A percentile compares a stretch with the other conserved stretches of the same genome.
Conservation (phyloP, 2,888 invertebrate genomes). For the Adela reaumurella region DNA sequence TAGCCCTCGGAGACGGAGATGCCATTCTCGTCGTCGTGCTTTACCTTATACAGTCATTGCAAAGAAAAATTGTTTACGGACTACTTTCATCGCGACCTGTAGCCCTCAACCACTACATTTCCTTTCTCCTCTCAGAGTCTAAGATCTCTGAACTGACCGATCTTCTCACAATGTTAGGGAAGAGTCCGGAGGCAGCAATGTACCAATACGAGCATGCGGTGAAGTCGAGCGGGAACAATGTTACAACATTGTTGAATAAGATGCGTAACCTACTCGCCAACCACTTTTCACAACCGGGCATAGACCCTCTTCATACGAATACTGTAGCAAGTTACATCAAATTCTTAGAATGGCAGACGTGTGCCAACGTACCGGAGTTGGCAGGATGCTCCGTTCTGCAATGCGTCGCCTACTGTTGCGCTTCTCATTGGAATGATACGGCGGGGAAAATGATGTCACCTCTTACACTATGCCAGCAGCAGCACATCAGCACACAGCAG, state of each 20-base stretch:
- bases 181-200: too few relatives aligned
- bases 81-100: constrained; percentile 65
- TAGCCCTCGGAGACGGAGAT: constrained; percentile 73
- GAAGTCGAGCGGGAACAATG: constrained; percentile 27
- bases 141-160: constrained; percentile 67
- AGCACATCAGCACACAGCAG: constrained; percentile 58
- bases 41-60: constrained; percentile 71
- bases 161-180: too few relatives aligned
- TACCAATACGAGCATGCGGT: constrained; percentile 39
- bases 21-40: constrained; percentile 69
- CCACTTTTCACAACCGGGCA: constrained; percentile 45
- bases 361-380: constrained; percentile 31
- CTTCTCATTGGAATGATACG: constrained; percentile 49
- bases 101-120: constrained; percentile 71
- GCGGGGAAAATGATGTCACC: constrained; percentile 55
- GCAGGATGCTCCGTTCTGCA: constrained; percentile 43
- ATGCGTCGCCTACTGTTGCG: constrained; percentile 48
- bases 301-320: constrained; percentile 33
- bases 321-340: constrained; percentile 47
- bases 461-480: constrained; percentile 48
- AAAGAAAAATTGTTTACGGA: constrained; percentile 65
- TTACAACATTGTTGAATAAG: constrained; percentile 38
- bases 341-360: constrained; percentile 61
- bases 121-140: constrained; percentile 66
- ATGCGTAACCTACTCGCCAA: constrained; percentile 41